Base-by-base conservation (phyloP, 2,888 invertebrate genomes). In the Drosophila birchii region DNA sequence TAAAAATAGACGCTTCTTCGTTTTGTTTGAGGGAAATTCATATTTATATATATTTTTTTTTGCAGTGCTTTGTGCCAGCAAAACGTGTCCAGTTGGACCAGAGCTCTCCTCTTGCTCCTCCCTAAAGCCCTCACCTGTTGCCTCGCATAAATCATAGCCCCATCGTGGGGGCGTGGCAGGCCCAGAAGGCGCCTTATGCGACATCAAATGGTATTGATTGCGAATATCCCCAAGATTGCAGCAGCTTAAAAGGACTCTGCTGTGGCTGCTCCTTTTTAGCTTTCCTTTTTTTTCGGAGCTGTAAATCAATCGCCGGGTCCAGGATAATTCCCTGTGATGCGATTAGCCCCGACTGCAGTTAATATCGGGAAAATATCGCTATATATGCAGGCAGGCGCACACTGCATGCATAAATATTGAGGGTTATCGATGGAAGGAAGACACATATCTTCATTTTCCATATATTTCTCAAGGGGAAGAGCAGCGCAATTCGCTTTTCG, bases 71-170 rank as follows among this genome's bases (percentile, higher is more conserved):
- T 29, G 5, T 36, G 44, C 20, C 16, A 32, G 62, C 9, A 20
- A 12, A 43, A 32, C 44, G 62, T 45, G 59, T 62, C 36, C 62
- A 18, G 36, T 23, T n/a, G 36, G 43, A 43, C 43, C 44, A 18
- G 26, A n/a, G 29, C 23, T 34, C 32, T 18, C 18, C 18, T 26
- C 16, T 26, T 26, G n/a, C 18, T 5, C 32, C 56, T n/a, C 20
- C 34, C 14, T 12, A 4, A n/a, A 14, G 16, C 39, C 56, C 18
- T 44, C 62, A 71, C 71, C 72, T 71, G 71, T 71, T 71, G 72
- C 71, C 71, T 20, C n/a, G n/a, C 54, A 72, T 71, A 71, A 71
- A 71, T 71, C 72, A 71, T 71, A 71, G 56, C 56, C 56, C 69
- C 58, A 69, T 68, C 26, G 53, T 38, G 61, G 45, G 58, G 82